Base-by-base conservation (phyloP, 2,797 vertebrate species). In the Todus mexicanus region DNA sequence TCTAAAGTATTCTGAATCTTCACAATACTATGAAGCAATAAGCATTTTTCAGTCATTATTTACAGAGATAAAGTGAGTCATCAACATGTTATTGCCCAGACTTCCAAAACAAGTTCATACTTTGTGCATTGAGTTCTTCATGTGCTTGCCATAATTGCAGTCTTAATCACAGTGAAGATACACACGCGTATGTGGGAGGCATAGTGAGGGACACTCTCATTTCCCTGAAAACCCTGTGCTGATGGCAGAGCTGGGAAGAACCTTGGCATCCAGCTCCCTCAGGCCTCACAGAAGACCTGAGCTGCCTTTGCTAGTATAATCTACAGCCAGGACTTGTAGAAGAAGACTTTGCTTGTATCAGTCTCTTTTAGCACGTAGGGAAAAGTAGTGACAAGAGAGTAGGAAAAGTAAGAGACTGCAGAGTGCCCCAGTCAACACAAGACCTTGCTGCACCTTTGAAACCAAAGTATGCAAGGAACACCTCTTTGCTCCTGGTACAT, bases 41-140 rank as follows among this genome's bases (percentile, higher is more conserved):
- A 69, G 66, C 86, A 38, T 66, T 70, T 91, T 87, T 72, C 71
- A 65, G 73, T 57, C 38, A 45, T 89, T 90, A 79, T 91, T 88
- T 84, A 84, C 53, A 82, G 61, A 86, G 53, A 84, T 81, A 76
- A 74, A 89, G 45, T 94, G 84, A 96, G 56, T 94, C 88, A 96
- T 78, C 57, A 90, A 75, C 82, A 82, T 42, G n/a, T 76, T 91
- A 54, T 56, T 94, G 82, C 48, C 60, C 79, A 87, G 90, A 63
- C 64, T 89, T 96, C 74, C 82, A 95, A 95, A 95, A 95, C 66
- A 8, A 77, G 79, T 84, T 91, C 77, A 59, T 89, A 60, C n/a
- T 87, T 85, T 50, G 63, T 75, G 82, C n/a, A 23, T 61, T 60
- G 66, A 90, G 88, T 85, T 92, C 81, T 69, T 57, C 47, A 15